Percentiles rank a stretch among this genome's conserved stretches.
These are phyloP conservation scores for Fringilla coelebs DNA, from an alignment of 2,797 vertebrate species.

Conservation along the genomic window DNA sequence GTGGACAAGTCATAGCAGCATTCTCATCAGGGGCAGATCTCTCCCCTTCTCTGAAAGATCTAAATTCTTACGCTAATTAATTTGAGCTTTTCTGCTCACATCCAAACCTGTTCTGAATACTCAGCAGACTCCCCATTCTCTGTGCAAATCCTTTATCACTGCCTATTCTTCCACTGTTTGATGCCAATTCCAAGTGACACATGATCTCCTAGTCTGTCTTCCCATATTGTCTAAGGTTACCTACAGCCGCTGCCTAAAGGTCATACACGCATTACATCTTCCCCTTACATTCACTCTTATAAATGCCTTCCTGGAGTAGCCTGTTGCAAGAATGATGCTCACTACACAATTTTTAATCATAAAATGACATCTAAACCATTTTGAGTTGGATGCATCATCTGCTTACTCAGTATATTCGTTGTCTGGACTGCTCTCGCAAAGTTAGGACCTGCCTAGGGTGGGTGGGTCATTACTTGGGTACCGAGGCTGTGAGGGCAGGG, in stretches of 20 bases:
- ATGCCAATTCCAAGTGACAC: neutral
- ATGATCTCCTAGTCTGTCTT: neutral
- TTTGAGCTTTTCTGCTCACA: neutral
- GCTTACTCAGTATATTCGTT: neutral
- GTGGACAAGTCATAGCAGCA: neutral
- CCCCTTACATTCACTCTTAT: neutral
- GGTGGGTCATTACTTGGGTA: neutral
- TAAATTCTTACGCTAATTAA: neutral
- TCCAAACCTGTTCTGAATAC: neutral
- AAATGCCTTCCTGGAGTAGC: neutral
- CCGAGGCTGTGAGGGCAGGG: neutral
- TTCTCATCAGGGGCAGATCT: neutral
- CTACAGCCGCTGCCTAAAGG: neutral
- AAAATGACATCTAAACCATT: slow-evolving; percentile 1
- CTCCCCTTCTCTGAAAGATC: neutral
- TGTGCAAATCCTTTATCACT: neutral
- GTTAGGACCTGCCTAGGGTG: slow-evolving; percentile 5
- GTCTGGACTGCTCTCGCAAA: neutral
- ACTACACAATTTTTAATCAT: neutral
- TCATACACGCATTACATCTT: neutral
- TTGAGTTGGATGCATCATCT: neutral
- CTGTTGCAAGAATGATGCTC: neutral
- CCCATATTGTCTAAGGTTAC: neutral
- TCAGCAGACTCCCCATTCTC: neutral
- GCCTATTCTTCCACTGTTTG: neutral